Percentiles rank a stretch among this genome's conserved stretches.
Conservation (phyloP, 1,140 invertebrate species). For the Chymomyza costata region DNA sequence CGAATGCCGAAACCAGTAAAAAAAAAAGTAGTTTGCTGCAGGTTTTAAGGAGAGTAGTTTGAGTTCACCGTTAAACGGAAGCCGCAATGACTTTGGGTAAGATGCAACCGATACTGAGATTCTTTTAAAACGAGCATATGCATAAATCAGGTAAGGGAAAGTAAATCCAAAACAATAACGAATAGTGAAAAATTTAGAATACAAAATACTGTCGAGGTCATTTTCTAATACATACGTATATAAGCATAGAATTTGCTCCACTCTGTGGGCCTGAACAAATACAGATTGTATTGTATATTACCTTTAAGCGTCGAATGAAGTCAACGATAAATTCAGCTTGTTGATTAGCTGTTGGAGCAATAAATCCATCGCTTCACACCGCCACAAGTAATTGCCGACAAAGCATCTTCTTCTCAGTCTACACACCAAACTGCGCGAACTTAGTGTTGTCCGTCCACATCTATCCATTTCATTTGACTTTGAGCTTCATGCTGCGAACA, state of each 20-base stretch:
- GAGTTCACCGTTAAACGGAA: constrained; percentile 54
- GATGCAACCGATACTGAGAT: no score
- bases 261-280: no score
- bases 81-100: constrained; percentile 26
- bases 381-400: constrained; percentile 60
- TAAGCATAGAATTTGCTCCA: no score
- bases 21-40: constrained; percentile 52
- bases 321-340: constrained; percentile 66
- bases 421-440: constrained; percentile 33
- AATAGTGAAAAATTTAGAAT: no score
- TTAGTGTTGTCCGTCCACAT: constrained; percentile 23
- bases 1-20: constrained; percentile 26
- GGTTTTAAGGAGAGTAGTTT: constrained; percentile 25
- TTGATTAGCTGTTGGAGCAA: constrained; percentile 64
- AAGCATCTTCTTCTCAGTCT: constrained; percentile 45
- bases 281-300: constrained; percentile 36
- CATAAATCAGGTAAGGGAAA: no score
- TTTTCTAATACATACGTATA: no score
- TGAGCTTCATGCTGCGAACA: constrained; percentile 12
- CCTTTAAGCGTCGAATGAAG: constrained; percentile 57
- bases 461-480: constrained; percentile 19
- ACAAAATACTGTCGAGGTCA: no score
- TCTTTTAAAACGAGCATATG: no score
- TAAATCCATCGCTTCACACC: constrained; percentile 62
- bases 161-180: no score